Percentiles rank a stretch among this genome's conserved stretches.
Conservation (phyloP, 2,888 invertebrate genomes). For the Yponomeuta evonymella region DNA sequence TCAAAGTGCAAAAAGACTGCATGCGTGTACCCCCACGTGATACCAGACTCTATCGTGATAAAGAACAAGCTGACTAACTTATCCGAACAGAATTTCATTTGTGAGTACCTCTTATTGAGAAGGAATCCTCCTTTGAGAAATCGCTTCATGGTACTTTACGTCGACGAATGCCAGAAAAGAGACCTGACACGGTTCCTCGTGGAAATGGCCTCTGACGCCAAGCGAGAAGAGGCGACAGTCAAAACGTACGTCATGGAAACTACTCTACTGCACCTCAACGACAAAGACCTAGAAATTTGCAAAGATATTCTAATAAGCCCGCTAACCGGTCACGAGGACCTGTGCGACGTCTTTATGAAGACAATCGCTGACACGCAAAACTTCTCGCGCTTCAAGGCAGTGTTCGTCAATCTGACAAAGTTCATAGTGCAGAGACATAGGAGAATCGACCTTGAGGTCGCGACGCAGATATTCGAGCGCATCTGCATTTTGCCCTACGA, state of each 20-base stretch:
- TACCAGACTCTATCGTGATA: slow-evolving; percentile 25
- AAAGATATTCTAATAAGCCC: slow-evolving; percentile 37
- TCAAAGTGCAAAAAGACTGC: slow-evolving; percentile 34
- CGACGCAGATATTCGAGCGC: slow-evolving; percentile 46
- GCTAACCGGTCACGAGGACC: slow-evolving; percentile 14
- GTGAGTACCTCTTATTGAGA: slow-evolving; percentile 43
- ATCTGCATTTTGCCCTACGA: slow-evolving; percentile 52
- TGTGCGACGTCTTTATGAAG: slow-evolving; percentile 49
- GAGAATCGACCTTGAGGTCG: slow-evolving; percentile 36
- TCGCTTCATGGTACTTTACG: slow-evolving; percentile 37
- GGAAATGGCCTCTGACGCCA: slow-evolving; percentile 47
- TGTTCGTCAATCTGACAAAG: slow-evolving; percentile 46
- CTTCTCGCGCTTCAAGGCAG: slow-evolving; percentile 52
- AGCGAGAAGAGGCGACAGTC: slow-evolving; percentile 28
- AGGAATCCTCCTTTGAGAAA: slow-evolving; percentile 29
- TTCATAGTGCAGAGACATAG: slow-evolving; percentile 37
- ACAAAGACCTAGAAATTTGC: slow-evolving; percentile 28
- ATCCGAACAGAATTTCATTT: slow-evolving; percentile 35
- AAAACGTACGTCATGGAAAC: slow-evolving; percentile 36
- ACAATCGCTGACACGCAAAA: slow-evolving; percentile 52
- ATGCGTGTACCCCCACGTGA: slow-evolving; percentile 40
- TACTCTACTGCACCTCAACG: slow-evolving; percentile 44
- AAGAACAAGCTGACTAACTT: slow-evolving; percentile 26
- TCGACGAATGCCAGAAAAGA: slow-evolving; percentile 41
- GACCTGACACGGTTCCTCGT: slow-evolving; percentile 39